Base-by-base conservation (phyloP, 2,797 vertebrate genomes). In the Neopelma chrysocephalum region DNA sequence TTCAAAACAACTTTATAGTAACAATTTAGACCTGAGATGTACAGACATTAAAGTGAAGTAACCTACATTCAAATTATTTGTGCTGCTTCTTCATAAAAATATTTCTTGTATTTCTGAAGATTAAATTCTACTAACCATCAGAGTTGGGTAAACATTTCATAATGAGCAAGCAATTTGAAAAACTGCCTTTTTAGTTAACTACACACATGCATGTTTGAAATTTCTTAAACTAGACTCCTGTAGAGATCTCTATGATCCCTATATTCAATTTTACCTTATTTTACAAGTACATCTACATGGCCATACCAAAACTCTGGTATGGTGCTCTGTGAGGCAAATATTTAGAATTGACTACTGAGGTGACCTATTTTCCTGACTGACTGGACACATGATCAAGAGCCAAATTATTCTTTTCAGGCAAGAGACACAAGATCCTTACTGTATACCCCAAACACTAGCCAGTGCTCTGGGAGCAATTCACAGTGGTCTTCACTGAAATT, bases 1-100 rank as follows among this genome's bases (percentile, higher is more conserved):
- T 94, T 84, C 89, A 75, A 89, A 94, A 90, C 62, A 94, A 89
- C 85, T 95, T 94, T 53, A 84, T 47, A 78, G 71, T 51, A 85
- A 89, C 68, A 84, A 58, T 92, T 94, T 91, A 83, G 75, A 91
- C 40, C 71, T 68, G 71, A 77, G 56, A 71, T 82, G 31, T 73
- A 70, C 31, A 80, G 62, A 82, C 12, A 70, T 73, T 87, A 64
- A 88, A 94, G 23, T 23, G 45, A 80, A 11, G 56, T 25, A 90
- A 85, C 70, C 82, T 82, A 71, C 16, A 71, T 77, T 87, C 32
- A 50, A 53, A 25, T 85, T 90, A 76, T 88, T 86, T 93, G 47
- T 88, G 72, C 53, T 82, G 29, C 7, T 82, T 62, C 45, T 77
- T 61, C 50, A 78, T 36, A 82, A 76, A 94, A 73, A 23, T 40